Evolutionary conservation across 2,113 vertebrate genomes (phyloP).

Genomic region (Himantopus leucocephalus): DNA sequence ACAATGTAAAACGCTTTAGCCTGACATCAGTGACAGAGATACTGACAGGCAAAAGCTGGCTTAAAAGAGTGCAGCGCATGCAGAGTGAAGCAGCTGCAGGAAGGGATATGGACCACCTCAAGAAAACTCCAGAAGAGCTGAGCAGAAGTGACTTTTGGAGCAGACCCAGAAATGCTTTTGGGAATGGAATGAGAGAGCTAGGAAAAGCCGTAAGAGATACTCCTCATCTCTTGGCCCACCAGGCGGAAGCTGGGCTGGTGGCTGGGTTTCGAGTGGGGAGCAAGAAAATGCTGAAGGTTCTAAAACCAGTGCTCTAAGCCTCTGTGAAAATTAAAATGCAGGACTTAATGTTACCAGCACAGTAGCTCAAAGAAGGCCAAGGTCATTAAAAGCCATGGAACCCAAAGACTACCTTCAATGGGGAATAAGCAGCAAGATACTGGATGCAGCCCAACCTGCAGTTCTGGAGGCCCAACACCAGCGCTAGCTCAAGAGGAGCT

Average conservation of each 20-base stretch:
- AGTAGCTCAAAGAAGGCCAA: neutral
- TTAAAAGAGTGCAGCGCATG: neutral
- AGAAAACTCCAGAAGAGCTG: neutral
- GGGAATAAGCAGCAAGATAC: neutral
- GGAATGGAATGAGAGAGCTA: neutral
- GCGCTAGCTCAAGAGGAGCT: neutral
- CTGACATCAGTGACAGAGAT: constrained; percentile 45
- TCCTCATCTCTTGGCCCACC: neutral
- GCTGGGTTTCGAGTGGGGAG: neutral
- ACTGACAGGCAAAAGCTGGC: constrained; percentile 46
- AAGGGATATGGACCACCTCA: neutral
- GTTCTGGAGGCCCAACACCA: neutral
- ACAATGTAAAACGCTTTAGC: constrained; percentile 34
- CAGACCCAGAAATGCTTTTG: constrained; percentile 10
- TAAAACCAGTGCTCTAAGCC: neutral
- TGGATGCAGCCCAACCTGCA: neutral
- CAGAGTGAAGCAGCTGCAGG: neutral
- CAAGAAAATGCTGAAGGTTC: neutral
- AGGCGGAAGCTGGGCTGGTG: neutral
- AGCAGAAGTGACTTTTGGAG: constrained; percentile 18
- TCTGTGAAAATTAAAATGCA: neutral
- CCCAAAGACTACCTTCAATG: neutral
- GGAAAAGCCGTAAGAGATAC: neutral
- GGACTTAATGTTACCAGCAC: neutral
- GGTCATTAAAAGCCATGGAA: neutral